Conservation (phyloP, 1,140 invertebrate species). For the Chelonus insularis region DNA sequence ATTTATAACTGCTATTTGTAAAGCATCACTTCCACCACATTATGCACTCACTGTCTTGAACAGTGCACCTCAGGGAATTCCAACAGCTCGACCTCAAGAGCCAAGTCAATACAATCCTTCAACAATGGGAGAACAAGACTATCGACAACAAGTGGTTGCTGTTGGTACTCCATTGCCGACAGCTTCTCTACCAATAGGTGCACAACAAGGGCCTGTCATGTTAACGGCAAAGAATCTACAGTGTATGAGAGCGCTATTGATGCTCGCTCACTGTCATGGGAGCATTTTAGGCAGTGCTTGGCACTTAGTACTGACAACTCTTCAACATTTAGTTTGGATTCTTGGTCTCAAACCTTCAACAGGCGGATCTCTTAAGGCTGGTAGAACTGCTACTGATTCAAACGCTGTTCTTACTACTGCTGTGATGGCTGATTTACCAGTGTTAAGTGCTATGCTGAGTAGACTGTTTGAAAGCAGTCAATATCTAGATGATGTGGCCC, state of each 20-base stretch:
- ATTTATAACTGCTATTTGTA: constrained; percentile 91
- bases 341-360: constrained; percentile 93
- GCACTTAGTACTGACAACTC: constrained; percentile 92
- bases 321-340: constrained; percentile 98
- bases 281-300: constrained; percentile 90
- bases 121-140: constrained; percentile 65
- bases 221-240: constrained; percentile 97
- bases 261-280: constrained; percentile 89
- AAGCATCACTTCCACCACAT: constrained; percentile 91
- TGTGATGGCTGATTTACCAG: constrained; percentile 94
- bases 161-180: constrained; percentile 90
- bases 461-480: constrained; percentile 93
- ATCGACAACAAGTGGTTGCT: constrained; percentile 89
- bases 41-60: constrained; percentile 90
- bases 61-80: constrained; percentile 60
- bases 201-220: constrained; percentile 95
- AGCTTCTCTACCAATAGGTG: constrained; percentile 73
- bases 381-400: constrained; percentile 71
- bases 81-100: constrained; percentile 38
- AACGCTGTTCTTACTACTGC: constrained; percentile 94
- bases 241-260: constrained; percentile 89
- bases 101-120: constrained; percentile 56
- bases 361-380: constrained; percentile 86
- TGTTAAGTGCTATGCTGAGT: constrained; percentile 89
- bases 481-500: constrained; percentile 89